phyloP scores from a whole-genome alignment of 2,113 vertebrate species.

The Platycercus adscitus region DNA sequence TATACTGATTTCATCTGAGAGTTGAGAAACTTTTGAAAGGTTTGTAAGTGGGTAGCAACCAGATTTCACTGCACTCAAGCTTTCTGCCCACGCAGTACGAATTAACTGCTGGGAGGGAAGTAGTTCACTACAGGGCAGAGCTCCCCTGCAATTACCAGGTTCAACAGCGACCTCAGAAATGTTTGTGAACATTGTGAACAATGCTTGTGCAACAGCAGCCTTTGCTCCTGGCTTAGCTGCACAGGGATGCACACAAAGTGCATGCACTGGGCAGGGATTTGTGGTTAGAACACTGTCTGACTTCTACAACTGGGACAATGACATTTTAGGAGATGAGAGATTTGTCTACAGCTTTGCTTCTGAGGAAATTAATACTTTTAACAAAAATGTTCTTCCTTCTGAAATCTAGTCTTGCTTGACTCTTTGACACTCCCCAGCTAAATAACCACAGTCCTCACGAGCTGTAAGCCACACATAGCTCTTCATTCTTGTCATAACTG shows the following conservation, averaged over 20 bases:
- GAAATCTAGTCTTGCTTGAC: neutral
- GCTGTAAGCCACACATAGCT: neutral
- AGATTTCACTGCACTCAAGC: neutral
- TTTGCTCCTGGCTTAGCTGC: neutral
- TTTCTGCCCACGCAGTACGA: neutral
- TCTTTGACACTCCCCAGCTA: neutral
- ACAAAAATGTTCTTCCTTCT: neutral
- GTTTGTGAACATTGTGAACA: neutral
- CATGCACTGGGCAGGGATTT: neutral
- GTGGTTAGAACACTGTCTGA: neutral
- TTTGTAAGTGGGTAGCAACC: neutral
- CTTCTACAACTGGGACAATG: neutral
- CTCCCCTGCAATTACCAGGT: neutral
- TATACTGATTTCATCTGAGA: neutral
- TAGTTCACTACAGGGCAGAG: neutral
- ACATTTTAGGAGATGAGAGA: neutral
- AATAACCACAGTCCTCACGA: neutral
- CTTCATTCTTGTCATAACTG: rapidly evolving
- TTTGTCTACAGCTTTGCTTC: neutral
- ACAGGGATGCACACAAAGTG: neutral
- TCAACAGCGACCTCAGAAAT: neutral
- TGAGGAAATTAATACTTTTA: neutral
- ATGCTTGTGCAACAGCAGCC: neutral
- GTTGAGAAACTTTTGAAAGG: neutral
- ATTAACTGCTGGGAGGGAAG: neutral